Evolutionary conservation across 2,797 vertebrate species (phyloP).

Genomic region (Mus spretus): DNA sequence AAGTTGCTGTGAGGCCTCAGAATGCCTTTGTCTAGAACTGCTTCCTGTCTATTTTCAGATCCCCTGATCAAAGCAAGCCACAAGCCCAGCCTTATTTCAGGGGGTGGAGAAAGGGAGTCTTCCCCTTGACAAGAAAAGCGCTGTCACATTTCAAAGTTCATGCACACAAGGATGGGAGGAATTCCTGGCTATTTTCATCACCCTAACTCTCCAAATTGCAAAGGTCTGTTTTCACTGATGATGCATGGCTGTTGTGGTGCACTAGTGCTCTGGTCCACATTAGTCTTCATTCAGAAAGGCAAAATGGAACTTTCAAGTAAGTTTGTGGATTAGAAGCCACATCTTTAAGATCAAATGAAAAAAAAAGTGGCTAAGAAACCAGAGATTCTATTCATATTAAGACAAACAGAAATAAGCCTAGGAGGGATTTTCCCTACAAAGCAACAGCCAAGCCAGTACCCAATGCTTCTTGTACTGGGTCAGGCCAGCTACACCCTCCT

Average conservation of each 20-base stretch:
- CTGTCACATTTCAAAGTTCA: neutral
- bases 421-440: neutral
- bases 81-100: neutral
- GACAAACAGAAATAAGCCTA: neutral
- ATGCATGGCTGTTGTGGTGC: accelerated
- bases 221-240: neutral
- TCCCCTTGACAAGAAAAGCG: neutral
- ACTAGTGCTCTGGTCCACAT: neutral
- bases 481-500: neutral
- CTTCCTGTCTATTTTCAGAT: neutral
- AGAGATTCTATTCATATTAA: neutral
- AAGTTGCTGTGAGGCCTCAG: neutral
- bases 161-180: accelerated
- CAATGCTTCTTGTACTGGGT: neutral
- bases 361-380: neutral
- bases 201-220: neutral
- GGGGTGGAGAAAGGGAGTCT: neutral
- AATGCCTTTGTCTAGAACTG: neutral
- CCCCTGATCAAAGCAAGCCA: neutral
- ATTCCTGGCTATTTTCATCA: neutral
- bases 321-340: neutral
- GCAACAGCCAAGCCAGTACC: neutral
- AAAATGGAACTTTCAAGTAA: neutral
- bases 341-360: neutral
- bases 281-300: neutral